Base-by-base conservation (phyloP, 2,113 vertebrate genomes). In the Puma concolor region DNA sequence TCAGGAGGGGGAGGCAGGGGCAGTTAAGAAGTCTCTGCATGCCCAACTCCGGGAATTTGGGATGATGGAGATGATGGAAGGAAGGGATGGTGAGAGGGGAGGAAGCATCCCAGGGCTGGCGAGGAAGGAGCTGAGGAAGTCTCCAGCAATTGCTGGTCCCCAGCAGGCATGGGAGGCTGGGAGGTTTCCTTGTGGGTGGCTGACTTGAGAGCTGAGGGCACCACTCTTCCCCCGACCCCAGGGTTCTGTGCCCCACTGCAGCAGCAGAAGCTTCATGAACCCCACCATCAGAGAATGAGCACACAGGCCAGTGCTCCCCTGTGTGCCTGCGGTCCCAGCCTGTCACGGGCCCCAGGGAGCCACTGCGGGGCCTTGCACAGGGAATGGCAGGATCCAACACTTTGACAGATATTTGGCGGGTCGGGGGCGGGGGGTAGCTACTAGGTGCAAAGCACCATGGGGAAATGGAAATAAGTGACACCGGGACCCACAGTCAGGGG, bases 291-390 rank as follows among this genome's bases (percentile, higher is more conserved):
- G 38, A 77, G 71, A 69, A 10, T 29, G 3, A 31, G 17, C 52
- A 23, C 21, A 41, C 4, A 33, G 16, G 25, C 17, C 48, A 7
- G 38, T 0, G 0, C 60, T 63, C 50, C 57, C 50, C 33, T 9
- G 0, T 27, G 17, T 80, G 27, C 57, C 85, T 48, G 38, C 13
- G 12, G 17, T 6, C 27, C 74, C 66, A 29, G 9, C 25, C 54
- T 60, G 12, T 77, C 93, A 21, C 36, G 25, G 83, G 50, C 77
- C 60, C 60, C 38, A 16, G 60, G 67, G 64, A 79, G 41, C 63
- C n/a, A 29, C 72, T 23, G 15, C 11, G 17, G 64, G 66, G 41
- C 79, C 86, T n/a, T 33, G 63, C 41, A 9, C 82, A 7, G 50
- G 60, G 63, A 76, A 44, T 12, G 67, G 63, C 54, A 38, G 52